Conservation (phyloP, 2,888 invertebrate species). For the Dermolepida albohirtum region DNA sequence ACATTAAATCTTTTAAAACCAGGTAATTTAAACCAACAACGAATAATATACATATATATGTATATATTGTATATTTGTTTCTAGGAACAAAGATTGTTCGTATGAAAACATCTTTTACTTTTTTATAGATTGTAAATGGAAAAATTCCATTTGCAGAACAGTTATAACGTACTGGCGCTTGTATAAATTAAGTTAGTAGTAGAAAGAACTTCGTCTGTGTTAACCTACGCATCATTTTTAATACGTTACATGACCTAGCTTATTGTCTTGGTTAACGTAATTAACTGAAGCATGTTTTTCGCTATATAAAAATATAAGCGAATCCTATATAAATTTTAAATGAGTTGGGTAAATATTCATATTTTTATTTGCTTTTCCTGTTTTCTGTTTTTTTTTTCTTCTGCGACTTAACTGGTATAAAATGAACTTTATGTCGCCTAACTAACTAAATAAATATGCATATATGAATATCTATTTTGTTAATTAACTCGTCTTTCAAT, state of each 20-base stretch:
- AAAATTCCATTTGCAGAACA: neutral
- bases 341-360: neutral
- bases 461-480: no score
- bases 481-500: no score
- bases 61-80: no score
- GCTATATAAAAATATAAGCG: conserved; percentile 9
- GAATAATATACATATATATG: no score
- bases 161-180: neutral
- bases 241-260: conserved; percentile 17
- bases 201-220: neutral
- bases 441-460: no score
- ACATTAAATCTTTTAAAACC: no score
- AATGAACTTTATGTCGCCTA: neutral
- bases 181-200: conserved; percentile 15
- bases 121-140: neutral
- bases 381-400: neutral
- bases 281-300: conserved; percentile 14
- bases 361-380: neutral
- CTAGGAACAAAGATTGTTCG: no score
- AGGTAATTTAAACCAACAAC: no score
- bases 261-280: conserved; percentile 27
- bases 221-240: conserved; percentile 9
- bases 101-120: no score
- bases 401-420: neutral
- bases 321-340: conserved; percentile 18